Conservation (phyloP, 2,113 vertebrate genomes). For the Bubalus kerabau region DNA sequence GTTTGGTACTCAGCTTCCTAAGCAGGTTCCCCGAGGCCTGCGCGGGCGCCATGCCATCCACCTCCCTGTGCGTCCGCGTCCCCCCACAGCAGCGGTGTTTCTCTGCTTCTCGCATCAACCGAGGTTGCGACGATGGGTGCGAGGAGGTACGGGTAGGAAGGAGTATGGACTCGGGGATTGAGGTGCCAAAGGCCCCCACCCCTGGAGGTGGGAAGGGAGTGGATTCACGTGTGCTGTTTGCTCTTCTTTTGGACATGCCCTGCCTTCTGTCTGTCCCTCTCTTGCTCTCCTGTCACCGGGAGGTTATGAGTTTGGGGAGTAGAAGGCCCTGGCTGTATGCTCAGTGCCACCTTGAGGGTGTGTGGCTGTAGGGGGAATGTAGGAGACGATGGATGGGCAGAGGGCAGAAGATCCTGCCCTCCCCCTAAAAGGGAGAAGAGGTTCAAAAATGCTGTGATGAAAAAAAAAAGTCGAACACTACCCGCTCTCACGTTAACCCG, state of each 20-base stretch:
- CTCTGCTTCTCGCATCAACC: constrained; percentile 62
- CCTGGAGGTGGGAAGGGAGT: constrained; percentile 51
- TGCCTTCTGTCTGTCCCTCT: constrained; percentile 66
- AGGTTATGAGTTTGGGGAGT: constrained; percentile 47
- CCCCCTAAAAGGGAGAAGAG: constrained; percentile 54
- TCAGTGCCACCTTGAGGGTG: constrained; percentile 56
- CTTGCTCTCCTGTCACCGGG: constrained; percentile 61
- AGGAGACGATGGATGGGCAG: constrained; percentile 53
- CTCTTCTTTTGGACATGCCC: constrained; percentile 63
- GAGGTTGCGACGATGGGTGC: constrained; percentile 33
- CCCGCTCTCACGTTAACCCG: constrained; percentile 73
- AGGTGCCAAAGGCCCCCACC: constrained; percentile 60
- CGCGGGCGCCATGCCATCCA: constrained; percentile 64
- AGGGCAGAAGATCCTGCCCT: constrained; percentile 73
- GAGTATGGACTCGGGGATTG: constrained; percentile 30
- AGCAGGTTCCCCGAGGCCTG: constrained; percentile 61
- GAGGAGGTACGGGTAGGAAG: constrained; percentile 24
- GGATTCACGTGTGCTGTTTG: constrained; percentile 36
- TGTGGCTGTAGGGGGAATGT: constrained; percentile 48
- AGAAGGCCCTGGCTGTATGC: constrained; percentile 41
- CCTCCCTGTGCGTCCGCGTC: constrained; percentile 15
- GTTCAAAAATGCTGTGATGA: constrained; percentile 50
- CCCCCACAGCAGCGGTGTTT: constrained; percentile 25
- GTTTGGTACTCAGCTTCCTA: constrained; percentile 65
- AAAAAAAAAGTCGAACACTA: constrained; percentile 46